Percentiles rank a stretch among this genome's conserved stretches.
Conservation (phyloP, 2,888 invertebrate species). For the Amblyjoppa fuscipennis region DNA sequence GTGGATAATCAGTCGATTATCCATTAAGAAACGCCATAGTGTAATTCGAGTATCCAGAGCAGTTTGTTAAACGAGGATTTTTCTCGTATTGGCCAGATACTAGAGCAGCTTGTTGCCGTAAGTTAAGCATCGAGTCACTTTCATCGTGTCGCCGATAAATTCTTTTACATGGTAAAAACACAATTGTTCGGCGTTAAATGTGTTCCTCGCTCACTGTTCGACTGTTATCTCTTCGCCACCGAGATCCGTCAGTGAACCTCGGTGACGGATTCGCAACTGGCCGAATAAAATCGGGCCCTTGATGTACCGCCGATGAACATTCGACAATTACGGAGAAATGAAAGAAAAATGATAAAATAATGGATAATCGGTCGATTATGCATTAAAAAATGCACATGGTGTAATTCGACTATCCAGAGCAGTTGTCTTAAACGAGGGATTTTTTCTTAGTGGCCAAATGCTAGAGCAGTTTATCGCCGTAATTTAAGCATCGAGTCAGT, state of each 20-base stretch:
- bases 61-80: no score
- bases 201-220: constrained; percentile 18
- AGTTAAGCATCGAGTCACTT: constrained; percentile 60
- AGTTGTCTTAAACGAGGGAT: no score
- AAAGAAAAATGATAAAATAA: no score
- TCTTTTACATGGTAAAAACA: constrained; percentile 59
- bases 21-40: no score
- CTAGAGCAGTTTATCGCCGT: constrained; percentile 41
- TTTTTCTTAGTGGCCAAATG: constrained; percentile 7
- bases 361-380: no score
- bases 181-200: constrained; percentile 6
- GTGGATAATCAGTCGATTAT: no score
- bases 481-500: constrained; percentile 59
- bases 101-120: constrained; percentile 41
- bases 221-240: constrained; percentile 30
- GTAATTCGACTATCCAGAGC: no score
- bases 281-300: not conserved
- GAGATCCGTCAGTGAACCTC: constrained; percentile 31
- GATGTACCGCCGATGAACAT: not conserved
- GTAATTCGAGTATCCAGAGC: no score
- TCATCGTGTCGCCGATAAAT: constrained; percentile 64
- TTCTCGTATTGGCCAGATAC: constrained; percentile 7
- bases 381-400: no score
- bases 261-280: no score
- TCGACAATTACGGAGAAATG: no score